Evolutionary conservation across 2,888 invertebrate species (phyloP).

Genomic region (Ophonus ardosiacus): DNA sequence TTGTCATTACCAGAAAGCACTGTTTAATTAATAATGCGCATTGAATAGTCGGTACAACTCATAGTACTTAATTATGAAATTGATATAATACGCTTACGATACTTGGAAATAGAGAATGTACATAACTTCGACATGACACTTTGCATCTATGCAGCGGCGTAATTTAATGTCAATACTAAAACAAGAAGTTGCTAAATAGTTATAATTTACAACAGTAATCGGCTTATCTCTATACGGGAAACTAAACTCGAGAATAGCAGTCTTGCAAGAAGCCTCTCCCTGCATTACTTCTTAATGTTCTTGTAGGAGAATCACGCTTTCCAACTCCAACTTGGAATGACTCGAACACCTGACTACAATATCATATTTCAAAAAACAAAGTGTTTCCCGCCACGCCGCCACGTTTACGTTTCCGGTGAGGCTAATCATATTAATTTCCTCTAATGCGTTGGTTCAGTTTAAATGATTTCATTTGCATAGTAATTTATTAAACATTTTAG

Average conservation of each 20-base stretch:
- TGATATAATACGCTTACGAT: conserved; percentile 27
- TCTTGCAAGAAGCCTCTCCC: conserved; percentile 38
- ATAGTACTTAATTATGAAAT: conserved; percentile 4
- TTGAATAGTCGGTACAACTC: not conserved
- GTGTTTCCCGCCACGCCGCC: conserved; percentile 17
- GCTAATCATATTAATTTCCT: conserved; percentile 59
- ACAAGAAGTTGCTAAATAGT: conserved; percentile 43
- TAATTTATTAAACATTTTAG: conserved; percentile 44
- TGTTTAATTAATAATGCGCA: not conserved
- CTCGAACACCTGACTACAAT: conserved; percentile 56
- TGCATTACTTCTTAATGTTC: conserved; percentile 47
- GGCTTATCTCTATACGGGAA: conserved; percentile 54
- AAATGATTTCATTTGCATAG: conserved; percentile 60
- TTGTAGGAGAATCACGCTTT: conserved; percentile 33
- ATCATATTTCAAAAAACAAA: conserved; percentile 58
- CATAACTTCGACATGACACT: conserved; percentile 9
- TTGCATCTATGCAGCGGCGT: conserved; percentile 21
- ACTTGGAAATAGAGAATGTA: not conserved
- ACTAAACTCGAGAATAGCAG: conserved; percentile 32
- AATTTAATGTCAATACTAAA: conserved; percentile 51
- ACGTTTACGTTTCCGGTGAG: conserved; percentile 46
- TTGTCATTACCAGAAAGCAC: not conserved
- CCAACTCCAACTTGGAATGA: conserved; percentile 32
- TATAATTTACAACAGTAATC: conserved; percentile 58
- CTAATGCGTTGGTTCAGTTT: conserved; percentile 47